phyloP scores from a whole-genome alignment of 2,113 vertebrate genomes.

The Sisor rabdophorus region DNA sequence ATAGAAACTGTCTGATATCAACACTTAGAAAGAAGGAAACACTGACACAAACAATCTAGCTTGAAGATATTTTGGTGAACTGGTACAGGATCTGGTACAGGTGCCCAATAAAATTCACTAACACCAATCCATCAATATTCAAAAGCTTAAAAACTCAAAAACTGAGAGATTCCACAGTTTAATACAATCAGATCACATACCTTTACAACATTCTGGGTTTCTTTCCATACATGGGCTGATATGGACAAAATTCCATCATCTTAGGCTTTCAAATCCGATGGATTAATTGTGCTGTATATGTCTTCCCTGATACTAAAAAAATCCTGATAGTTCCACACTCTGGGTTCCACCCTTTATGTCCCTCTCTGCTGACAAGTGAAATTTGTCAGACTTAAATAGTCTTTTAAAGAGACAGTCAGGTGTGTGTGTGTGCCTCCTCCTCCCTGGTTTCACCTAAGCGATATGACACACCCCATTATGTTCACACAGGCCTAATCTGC shows the following conservation, averaged over 20 bases:
- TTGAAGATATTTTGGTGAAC: not conserved
- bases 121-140: not conserved
- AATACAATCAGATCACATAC: constrained; percentile 28
- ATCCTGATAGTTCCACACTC: constrained; percentile 53
- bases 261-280: constrained; percentile 32
- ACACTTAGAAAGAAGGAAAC: not conserved
- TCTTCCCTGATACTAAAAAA: constrained; percentile 56
- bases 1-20: constrained; percentile 3
- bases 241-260: constrained; percentile 10
- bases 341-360: constrained; percentile 54
- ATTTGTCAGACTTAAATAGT: constrained; percentile 58
- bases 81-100: constrained; percentile 5
- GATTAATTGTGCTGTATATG: constrained; percentile 59
- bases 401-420: constrained; percentile 59
- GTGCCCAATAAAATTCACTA: not conserved
- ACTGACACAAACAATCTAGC: not conserved
- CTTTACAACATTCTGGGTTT: constrained; percentile 8
- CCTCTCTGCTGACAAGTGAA: constrained; percentile 48
- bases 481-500: constrained; percentile 62
- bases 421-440: constrained; percentile 30
- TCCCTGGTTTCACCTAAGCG: not conserved
- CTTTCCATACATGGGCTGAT: not conserved
- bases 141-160: no score
- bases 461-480: constrained; percentile 30
- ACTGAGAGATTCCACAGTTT: not conserved